A percentile compares a stretch with the other conserved stretches of the same genome.
These are phyloP conservation scores for Okapia johnstoni DNA, from an alignment of 2,113 vertebrate species.

Conservation along the genomic window DNA sequence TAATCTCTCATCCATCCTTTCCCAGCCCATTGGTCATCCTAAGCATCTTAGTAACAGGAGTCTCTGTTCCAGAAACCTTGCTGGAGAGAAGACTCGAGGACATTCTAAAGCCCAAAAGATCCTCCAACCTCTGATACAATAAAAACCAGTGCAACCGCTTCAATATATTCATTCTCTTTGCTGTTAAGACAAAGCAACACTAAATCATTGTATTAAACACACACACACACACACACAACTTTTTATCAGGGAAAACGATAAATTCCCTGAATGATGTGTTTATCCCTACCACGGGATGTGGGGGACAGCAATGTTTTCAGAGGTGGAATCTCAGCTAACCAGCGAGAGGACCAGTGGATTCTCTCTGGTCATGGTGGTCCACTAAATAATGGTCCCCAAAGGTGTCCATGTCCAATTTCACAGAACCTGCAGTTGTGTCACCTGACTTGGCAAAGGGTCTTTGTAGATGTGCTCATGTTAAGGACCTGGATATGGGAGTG, in stretches of 20 bases:
- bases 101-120: not conserved
- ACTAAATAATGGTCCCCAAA: fast-evolving
- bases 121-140: not conserved
- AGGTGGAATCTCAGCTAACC: fast-evolving
- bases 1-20: not conserved
- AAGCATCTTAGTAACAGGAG: not conserved
- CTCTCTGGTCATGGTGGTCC: fast-evolving
- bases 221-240: not conserved
- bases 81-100: not conserved
- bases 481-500: fast-evolving
- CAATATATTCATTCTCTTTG: not conserved
- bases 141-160: fast-evolving
- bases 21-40: fast-evolving
- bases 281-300: not conserved
- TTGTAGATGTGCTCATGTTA: fast-evolving
- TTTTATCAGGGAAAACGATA: not conserved
- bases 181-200: not conserved
- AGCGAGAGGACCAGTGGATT: fast-evolving
- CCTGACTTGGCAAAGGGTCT: not conserved
- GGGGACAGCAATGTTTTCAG: not conserved
- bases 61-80: not conserved
- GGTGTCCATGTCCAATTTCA: fast-evolving
- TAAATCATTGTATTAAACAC: too few relatives aligned
- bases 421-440: fast-evolving
- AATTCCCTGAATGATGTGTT: fast-evolving